phyloP scores from a whole-genome alignment of 1,140 invertebrate species.

The Aphelinus certus region DNA sequence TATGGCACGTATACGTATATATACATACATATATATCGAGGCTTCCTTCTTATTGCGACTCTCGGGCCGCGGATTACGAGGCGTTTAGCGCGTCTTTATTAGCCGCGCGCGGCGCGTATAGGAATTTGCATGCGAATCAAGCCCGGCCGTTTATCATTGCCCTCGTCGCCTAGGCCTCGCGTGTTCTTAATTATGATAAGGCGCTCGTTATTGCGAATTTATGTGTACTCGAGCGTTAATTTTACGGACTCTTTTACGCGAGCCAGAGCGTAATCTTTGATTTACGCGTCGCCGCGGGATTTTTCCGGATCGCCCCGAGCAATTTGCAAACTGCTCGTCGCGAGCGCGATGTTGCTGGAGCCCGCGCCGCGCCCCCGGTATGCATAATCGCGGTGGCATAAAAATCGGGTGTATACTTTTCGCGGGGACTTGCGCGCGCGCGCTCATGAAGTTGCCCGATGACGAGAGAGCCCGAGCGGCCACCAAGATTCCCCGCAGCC shows the following conservation, averaged over 20 bases:
- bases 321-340: too few relatives aligned
- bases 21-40: not conserved
- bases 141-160: slow-evolving; percentile 19
- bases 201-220: slow-evolving; percentile 21
- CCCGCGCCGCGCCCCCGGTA: too few relatives aligned
- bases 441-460: too few relatives aligned
- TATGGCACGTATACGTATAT: not conserved
- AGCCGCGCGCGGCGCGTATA: not conserved
- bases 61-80: slow-evolving; percentile 5
- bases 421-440: too few relatives aligned
- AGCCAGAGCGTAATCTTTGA: not conserved
- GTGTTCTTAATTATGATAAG: slow-evolving; percentile 29
- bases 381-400: too few relatives aligned
- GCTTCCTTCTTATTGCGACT: not conserved
- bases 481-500: too few relatives aligned
- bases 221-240: not conserved
- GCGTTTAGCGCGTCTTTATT: slow-evolving; percentile 28
- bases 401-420: too few relatives aligned
- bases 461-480: too few relatives aligned
- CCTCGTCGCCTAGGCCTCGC: not conserved
- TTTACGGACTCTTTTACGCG: not conserved
- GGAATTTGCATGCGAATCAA: slow-evolving; percentile 30
- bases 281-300: not conserved
- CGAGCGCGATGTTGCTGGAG: too few relatives aligned
- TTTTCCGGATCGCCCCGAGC: too few relatives aligned